phyloP scores from a whole-genome alignment of 2,797 vertebrate genomes.

The Anas bernieri region DNA sequence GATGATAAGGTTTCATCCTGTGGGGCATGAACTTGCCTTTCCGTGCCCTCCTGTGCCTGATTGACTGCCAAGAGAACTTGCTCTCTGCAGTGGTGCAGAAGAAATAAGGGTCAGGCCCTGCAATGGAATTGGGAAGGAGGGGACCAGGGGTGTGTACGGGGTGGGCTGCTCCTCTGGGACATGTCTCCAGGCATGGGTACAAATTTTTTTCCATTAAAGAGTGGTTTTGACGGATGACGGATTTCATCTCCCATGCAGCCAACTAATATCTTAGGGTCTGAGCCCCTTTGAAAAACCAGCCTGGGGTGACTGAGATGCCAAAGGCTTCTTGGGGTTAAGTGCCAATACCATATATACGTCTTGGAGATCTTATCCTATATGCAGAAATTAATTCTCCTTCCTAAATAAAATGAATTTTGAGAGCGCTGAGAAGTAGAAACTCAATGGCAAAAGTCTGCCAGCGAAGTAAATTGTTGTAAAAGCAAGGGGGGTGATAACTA shows the following conservation, averaged over 20 bases:
- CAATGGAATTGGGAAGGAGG: not conserved
- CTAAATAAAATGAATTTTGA: not conserved
- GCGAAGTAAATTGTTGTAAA: not conserved
- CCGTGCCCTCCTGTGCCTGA: not conserved
- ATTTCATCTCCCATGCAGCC: not conserved
- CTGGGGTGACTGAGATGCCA: not conserved
- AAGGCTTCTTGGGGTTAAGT: not conserved
- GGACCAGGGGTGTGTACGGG: not conserved
- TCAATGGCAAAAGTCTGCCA: not conserved
- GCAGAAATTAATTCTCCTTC: not conserved
- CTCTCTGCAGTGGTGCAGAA: fast-evolving
- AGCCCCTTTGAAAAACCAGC: not conserved
- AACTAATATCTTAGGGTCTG: not conserved
- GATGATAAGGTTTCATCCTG: not conserved
- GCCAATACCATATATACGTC: not conserved
- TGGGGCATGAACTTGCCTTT: not conserved
- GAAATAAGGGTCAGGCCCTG: not conserved
- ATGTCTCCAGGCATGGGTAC: too few species aligned
- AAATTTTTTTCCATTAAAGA: not conserved
- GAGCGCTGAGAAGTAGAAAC: not conserved
- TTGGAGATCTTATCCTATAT: fast-evolving
- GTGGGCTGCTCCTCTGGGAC: not conserved
- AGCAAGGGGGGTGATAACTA: fast-evolving
- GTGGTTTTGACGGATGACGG: not conserved
- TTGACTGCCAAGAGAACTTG: not conserved